These are phyloP conservation scores for Drosophila stalkeri DNA, from an alignment of 2,888 invertebrate genomes.

Conservation along the genomic window DNA sequence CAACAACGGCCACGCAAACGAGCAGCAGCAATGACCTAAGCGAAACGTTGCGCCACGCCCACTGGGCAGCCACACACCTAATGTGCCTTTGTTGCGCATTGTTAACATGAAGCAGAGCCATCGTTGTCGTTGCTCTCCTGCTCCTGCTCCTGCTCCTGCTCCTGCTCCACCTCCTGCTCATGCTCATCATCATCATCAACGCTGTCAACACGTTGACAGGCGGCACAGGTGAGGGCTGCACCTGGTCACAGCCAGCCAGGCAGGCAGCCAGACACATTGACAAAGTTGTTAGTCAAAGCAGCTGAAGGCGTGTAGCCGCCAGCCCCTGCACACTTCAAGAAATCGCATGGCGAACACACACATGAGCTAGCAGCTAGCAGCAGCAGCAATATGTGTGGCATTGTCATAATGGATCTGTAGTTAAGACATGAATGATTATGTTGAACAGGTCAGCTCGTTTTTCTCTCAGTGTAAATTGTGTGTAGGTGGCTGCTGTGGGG, in stretches of 20 bases:
- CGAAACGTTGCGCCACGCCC: conserved; percentile 12
- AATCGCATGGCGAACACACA: background rate
- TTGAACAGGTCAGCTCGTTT: background rate
- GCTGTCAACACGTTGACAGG: conserved; percentile 73
- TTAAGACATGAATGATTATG: conserved; percentile 9
- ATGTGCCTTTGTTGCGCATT: conserved; percentile 74
- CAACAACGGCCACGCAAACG: conserved; percentile 54
- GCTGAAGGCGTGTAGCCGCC: conserved; percentile 5
- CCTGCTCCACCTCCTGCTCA: conserved; percentile 44
- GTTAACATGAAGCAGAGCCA: conserved; percentile 51
- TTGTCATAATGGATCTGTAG: conserved; percentile 1
- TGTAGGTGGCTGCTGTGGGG: background rate
- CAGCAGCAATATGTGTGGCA: background rate
- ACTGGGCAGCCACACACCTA: conserved; percentile 60
- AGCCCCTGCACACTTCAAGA: conserved; percentile 6
- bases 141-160: background rate
- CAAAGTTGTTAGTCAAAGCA: conserved; percentile 62
- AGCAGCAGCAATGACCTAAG: conserved; percentile 42
- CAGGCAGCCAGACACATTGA: conserved; percentile 48
- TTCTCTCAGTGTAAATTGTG: conserved; percentile 16
- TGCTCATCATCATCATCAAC: conserved; percentile 55
- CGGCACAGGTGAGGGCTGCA: conserved; percentile 41
- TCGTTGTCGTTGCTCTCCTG: conserved; percentile 37
- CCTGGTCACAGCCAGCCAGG: conserved; percentile 12
- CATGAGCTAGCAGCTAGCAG: background rate